Evolutionary conservation across 2,797 vertebrate species (phyloP), one percentile per base, ranked within the genome.

Genomic region (Falco cherrug): DNA sequence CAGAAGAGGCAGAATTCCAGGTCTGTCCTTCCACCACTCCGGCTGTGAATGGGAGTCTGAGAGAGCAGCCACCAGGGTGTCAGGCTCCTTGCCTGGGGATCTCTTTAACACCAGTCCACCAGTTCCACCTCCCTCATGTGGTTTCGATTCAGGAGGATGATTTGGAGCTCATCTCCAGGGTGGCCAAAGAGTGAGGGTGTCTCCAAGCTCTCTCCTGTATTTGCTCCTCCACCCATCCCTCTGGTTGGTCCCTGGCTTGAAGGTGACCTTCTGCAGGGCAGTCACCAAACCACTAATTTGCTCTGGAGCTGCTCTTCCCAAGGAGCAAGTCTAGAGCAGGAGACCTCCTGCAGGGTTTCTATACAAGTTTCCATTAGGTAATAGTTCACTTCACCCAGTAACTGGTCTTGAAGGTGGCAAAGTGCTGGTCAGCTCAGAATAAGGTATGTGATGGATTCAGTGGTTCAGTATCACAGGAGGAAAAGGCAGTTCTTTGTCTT

Each of bases 51-150:
- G 12, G 25, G 22, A 82, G 24, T 14, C 59, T 73, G 48, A 50
- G 47, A 1, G 0, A 64, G 43, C 47, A 80, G 54, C 26, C 74
- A 33, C 33, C 3, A 48, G 25, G 26, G 11, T 1, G 0, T 28
- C 41, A 35, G 43, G 29, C n/a, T 90, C 21, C 37, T 79, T 78
- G 65, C 69, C 50, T 76, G 45, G 16, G 9, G 3, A 41, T 43
- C 31, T 48, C 56, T 51, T 28, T 67, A 26, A 93, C 35, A 53
- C 6, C 14, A 31, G 20, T n/a, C 43, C 24, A 26, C 48, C 11
- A 5, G 11, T 91, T 90, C 60, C 13, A n/a, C 45, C 28, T 88
- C 31, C 31, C 47, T 67, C 57, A 14, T 3, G 0, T 83, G 63
- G 20, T 75, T 74, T 82, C 21, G 4, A 11, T 60, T 64, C 57